Evolutionary conservation across 2,113 vertebrate genomes (phyloP), one percentile per base, ranked within the genome.

Genomic region (Elachura formosa): DNA sequence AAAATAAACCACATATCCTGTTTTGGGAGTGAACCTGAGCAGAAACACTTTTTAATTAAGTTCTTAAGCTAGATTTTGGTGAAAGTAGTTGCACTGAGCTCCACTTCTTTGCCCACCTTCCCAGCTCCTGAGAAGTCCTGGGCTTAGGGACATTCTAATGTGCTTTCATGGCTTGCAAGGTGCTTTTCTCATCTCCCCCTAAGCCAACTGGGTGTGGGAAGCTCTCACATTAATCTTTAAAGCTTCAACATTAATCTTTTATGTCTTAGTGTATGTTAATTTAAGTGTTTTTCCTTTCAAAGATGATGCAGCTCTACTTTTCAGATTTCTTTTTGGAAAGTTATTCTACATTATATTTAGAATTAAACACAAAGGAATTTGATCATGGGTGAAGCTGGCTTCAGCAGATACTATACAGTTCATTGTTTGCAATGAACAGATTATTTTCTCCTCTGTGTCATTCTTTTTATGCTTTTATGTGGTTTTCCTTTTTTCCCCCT

Each of bases 401-500:
- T 51, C 43, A 75, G 52, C 43, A 78, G 18, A 33, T 78, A 14
- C 5, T 69, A 1, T 29, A 18, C 11, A 40, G 34, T 33, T 41
- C 10, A 6, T 83, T 81, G 52, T 64, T 89, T 81, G 36, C 36
- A 89, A 24, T 7, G n/a, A n/a, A n/a, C 21, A 62, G 33, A 28
- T 79, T 66, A 73, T 71, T 48, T 86, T 85, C 33, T 85, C 82
- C 23, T 34, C 18, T 26, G 1, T 55, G 23, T 72, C 74, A 34
- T 21, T 7, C 15, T 59, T 69, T 18, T 49, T 54, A 34, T 48
- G 20, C 41, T 76, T 69, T 86, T 61, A 62, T 45, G 33, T 25
- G 12, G 3, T 68, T 92, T 93, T 55, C 4, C 1, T 12, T 40
- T 31, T 24, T 21, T 10, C 16, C 0, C 1, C 1, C 3, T 45